Conservation (phyloP, 2,113 vertebrate genomes). For the Nannobrachium achirus region DNA sequence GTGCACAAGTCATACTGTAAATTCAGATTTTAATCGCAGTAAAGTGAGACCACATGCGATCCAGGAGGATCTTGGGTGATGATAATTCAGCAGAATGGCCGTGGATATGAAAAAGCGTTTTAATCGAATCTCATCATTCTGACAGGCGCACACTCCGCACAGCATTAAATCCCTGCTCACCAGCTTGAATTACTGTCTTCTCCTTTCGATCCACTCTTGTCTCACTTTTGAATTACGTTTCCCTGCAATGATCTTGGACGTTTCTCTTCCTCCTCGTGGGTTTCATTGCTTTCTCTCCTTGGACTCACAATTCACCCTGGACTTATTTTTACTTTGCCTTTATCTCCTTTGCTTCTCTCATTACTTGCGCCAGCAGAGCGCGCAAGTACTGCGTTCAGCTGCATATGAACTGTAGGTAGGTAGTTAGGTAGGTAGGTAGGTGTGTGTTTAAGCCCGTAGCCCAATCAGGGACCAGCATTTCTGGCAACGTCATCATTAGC, state of each 20-base stretch:
- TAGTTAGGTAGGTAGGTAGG: too few species aligned
- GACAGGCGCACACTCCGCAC: constrained; percentile 37
- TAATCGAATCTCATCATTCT: constrained; percentile 63
- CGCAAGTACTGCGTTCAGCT: too few species aligned
- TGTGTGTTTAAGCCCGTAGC: too few species aligned
- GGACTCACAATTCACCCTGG: too few species aligned
- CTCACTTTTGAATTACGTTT: too few species aligned
- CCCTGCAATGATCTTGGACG: too few species aligned
- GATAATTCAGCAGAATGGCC: constrained; percentile 37
- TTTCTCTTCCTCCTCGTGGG: neutral
- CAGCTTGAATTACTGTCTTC: constrained; percentile 37
- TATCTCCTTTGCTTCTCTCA: too few species aligned
- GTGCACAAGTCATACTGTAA: constrained; percentile 34
- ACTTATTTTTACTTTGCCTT: too few species aligned
- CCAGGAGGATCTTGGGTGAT: constrained; percentile 35
- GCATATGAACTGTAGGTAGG: too few species aligned
- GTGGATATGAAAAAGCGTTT: constrained; percentile 50
- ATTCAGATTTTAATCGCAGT: constrained; percentile 64
- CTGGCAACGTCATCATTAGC: too few species aligned
- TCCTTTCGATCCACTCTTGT: neutral
- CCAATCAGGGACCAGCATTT: too few species aligned
- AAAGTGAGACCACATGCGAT: constrained; percentile 48
- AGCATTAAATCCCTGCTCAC: constrained; percentile 47
- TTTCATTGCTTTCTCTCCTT: neutral
- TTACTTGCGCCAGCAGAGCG: too few species aligned